Evolutionary conservation across 2,888 invertebrate genomes (phyloP).

Genomic region (Drosophila pseudotakahashii): DNA sequence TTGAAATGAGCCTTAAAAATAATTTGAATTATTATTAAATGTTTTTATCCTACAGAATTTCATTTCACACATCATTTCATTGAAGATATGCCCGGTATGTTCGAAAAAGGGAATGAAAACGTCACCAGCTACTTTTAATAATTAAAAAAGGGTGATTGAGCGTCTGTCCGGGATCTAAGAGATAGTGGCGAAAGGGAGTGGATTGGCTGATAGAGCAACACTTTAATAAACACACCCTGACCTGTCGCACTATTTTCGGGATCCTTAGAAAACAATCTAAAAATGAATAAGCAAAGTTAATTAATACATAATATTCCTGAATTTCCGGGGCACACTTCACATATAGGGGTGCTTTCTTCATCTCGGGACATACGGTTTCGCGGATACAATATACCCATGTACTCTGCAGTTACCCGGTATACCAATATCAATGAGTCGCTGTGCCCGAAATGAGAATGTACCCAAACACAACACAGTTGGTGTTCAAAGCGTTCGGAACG

Average conservation of each 20-base stretch:
- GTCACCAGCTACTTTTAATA: background rate
- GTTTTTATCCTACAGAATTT: too few relatives aligned
- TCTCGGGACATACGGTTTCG: background rate
- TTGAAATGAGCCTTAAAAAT: too few relatives aligned
- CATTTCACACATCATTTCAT: too few relatives aligned
- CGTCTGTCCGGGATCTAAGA: background rate
- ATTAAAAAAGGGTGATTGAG: background rate
- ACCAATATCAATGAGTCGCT: conserved; percentile 41
- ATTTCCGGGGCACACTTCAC: too few relatives aligned
- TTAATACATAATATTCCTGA: too few relatives aligned
- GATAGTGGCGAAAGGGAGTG: background rate
- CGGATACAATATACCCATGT: conserved; percentile 1
- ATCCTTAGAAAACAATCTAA: too few relatives aligned
- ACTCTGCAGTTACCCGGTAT: conserved; percentile 1
- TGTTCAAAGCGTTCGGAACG: conserved; percentile 25
- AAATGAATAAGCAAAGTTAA: too few relatives aligned
- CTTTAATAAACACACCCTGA: background rate
- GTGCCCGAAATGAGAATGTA: conserved; percentile 21
- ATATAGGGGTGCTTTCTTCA: background rate
- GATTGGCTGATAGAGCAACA: background rate
- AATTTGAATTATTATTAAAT: too few relatives aligned
- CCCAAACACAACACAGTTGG: conserved; percentile 31
- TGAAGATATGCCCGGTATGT: too few relatives aligned
- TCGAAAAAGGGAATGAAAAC: background rate
- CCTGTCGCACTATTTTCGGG: too few relatives aligned